Percentiles rank a stretch among this genome's conserved stretches.
phyloP scores from a whole-genome alignment of 1,140 invertebrate species.

The Dendroctonus ponderosae region DNA sequence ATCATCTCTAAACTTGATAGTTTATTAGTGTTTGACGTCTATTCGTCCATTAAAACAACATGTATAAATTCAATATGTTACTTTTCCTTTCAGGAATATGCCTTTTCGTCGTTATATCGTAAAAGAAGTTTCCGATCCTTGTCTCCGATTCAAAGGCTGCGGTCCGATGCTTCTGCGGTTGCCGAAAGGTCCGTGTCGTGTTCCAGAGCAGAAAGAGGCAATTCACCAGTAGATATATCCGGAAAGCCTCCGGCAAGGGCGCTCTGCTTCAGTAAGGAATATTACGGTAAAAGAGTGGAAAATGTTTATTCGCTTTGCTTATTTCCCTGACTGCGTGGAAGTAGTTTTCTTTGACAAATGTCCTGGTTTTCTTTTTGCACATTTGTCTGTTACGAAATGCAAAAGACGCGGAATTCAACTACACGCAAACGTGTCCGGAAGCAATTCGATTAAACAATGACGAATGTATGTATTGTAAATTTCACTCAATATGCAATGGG shows the following conservation, averaged over 20 bases:
- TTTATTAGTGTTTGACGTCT: background rate
- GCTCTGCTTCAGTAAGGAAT: conserved; percentile 26
- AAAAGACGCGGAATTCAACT: no score
- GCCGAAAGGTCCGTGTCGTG: conserved; percentile 15
- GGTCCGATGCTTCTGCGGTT: conserved; percentile 7
- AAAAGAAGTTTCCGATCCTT: conserved; percentile 15
- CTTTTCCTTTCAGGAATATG: conserved; percentile 10
- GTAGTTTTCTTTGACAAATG: no score
- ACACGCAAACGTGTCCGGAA: no score
- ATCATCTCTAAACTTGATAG: background rate
- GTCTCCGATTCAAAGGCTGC: conserved; percentile 22
- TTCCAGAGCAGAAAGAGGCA: conserved; percentile 1
- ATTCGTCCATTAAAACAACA: no score
- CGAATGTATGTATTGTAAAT: no score
- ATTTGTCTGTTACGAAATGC: no score
- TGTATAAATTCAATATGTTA: background rate
- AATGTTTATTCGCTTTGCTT: no score
- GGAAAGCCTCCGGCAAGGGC: conserved; percentile 9
- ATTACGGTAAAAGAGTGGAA: conserved; percentile 14
- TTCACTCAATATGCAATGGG: no score
- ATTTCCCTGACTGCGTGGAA: no score
- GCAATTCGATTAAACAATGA: no score
- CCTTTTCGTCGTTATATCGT: conserved; percentile 9
- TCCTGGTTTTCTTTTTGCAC: no score
- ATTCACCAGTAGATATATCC: conserved; percentile 1